Base-by-base conservation (phyloP, 2,888 invertebrate species). In the Leptodirus hochenwartii region DNA sequence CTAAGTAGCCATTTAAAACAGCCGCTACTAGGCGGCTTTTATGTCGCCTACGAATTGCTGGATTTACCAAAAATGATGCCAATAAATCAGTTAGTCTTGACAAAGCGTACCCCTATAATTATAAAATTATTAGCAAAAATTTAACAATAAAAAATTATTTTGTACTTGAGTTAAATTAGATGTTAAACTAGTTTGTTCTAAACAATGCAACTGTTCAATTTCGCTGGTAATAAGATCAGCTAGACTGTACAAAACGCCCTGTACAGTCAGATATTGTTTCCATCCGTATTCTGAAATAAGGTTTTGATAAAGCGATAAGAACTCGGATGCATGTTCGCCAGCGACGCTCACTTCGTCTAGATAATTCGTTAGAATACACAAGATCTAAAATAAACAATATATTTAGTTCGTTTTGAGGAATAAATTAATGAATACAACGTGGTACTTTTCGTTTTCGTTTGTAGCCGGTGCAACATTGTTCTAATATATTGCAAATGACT, bases 111-210 rank as follows among this genome's bases (percentile, higher is more conserved):
- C n/a, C n/a, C n/a, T n/a, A n/a, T n/a, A n/a, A n/a, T n/a, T n/a
- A n/a, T n/a, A n/a, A n/a, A n/a, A n/a, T n/a, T n/a, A n/a, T n/a
- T n/a, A n/a, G n/a, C n/a, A n/a, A n/a, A n/a, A n/a, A n/a, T n/a
- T n/a, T n/a, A n/a, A n/a, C n/a, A n/a, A n/a, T n/a, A n/a, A n/a
- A n/a, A n/a, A n/a, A n/a, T n/a, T n/a, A n/a, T n/a, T n/a, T n/a
- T 81, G 91, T 3, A 93, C 75, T 61, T 93, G 88, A 2, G 90
- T 84, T 2, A 95, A 64, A 54, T 95, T 90, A 1, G 91, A 90
- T 1, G 85, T 91, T 3, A 95, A 62, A 0, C 90, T 88, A 1
- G 85, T 85, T 47, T 87, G 87, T 53, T 95, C 95, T 16, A 93
- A 60, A 8, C 76, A 70, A 52, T 87, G 85, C 11, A 95, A 61